Conservation (phyloP, 2,113 vertebrate genomes). For the Gavia stellata region DNA sequence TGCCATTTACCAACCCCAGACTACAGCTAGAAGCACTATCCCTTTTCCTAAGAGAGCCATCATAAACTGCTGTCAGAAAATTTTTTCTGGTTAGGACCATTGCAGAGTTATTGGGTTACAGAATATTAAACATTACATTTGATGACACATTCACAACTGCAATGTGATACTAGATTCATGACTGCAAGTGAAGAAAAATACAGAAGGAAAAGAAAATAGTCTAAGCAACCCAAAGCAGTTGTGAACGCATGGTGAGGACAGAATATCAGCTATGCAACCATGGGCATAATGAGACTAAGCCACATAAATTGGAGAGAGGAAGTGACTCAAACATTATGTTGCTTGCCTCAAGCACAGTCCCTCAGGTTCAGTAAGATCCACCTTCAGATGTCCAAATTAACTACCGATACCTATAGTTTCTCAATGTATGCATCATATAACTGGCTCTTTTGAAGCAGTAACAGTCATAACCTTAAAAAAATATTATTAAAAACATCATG, state of each 20-base stretch:
- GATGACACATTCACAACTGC: neutral
- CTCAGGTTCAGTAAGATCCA: neutral
- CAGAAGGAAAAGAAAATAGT: neutral
- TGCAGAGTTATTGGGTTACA: neutral
- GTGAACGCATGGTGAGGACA: neutral
- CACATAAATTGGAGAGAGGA: neutral
- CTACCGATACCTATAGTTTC: neutral
- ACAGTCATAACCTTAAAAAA: conserved; percentile 30
- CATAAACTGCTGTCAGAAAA: neutral
- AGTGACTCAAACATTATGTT: neutral
- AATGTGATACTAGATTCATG: neutral
- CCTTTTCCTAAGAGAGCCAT: neutral
- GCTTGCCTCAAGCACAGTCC: neutral
- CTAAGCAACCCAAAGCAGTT: neutral
- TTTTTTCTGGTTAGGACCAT: neutral
- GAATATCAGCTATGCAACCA: neutral
- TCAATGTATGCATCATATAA: neutral
- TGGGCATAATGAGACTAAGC: neutral
- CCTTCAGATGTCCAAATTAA: neutral
- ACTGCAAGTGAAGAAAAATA: neutral
- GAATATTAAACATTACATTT: neutral
- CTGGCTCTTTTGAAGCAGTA: neutral
- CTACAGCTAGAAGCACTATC: neutral
- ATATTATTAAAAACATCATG: conserved; percentile 31
- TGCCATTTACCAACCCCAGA: neutral